Evolutionary conservation across 2,113 vertebrate genomes (phyloP), one percentile per base, ranked within the genome.

Genomic region (Esox niger): DNA sequence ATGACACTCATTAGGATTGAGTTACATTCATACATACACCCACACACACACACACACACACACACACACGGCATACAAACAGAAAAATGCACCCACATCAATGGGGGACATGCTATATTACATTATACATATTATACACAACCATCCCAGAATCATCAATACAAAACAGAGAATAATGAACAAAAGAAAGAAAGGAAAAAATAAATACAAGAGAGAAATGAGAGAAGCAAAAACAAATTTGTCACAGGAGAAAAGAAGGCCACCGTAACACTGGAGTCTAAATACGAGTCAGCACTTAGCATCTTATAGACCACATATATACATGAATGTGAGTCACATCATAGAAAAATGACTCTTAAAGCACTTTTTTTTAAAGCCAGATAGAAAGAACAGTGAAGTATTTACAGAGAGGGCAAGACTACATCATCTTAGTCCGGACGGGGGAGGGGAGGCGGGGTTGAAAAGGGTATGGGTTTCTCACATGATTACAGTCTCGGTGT

Each of bases 241-340:
- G 78, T 77, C 81, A 91, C 74, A 90, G 84, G 84, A 87, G 89
- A 84, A 84, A 67, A 84, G 75, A 84, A 87, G 71, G 69, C 81
- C 84, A 88, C 90, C 82, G 93, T 94, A 95, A 94, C 92, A 93
- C 93, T 93, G 93, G 93, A 95, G 94, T 93, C 94, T 88, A 79
- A 82, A 3, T 54, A 65, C 46, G 69, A 65, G 62, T 47, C 32
- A 32, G 21, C 71, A 65, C 30, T 71, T 77, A 62, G 31, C 56
- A 26, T 69, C 60, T 66, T 46, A 31, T 67, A 49, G 55, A 55
- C 17, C 30, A 32, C 75, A 70, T 66, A 54, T 66, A 46, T 3
- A 76, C 68, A 57, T 79, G 35, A 82, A 66, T 72, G 30, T 23
- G 46, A 72, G 62, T 68, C 47, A 47, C 64, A 63, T 75, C 57